Evolutionary conservation across 2,888 invertebrate species (phyloP).

Genomic region (Melieria crassipennis): DNA sequence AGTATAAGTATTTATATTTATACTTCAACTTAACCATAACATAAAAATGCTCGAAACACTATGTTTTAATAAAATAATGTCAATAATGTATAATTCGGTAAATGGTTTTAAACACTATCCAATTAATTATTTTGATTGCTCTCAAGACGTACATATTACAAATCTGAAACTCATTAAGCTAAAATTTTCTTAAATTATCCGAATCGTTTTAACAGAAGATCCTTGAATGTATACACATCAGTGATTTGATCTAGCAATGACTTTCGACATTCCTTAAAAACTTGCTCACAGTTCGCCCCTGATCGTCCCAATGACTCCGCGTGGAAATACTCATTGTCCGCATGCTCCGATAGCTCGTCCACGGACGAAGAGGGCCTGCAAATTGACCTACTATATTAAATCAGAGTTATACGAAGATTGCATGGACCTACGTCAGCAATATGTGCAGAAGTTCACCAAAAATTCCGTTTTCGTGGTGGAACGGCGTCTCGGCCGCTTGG

Average conservation of each 20-base stretch:
- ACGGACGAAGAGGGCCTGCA: slow-evolving; percentile 76
- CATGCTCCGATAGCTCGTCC: slow-evolving; percentile 72
- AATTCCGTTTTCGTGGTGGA: slow-evolving; percentile 76
- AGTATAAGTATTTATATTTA: too few species aligned
- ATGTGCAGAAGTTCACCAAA: slow-evolving; percentile 81
- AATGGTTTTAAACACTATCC: too few species aligned
- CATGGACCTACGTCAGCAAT: slow-evolving; percentile 75
- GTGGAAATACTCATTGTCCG: slow-evolving; percentile 78
- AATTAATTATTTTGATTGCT: too few species aligned
- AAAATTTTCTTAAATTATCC: slow-evolving; percentile 1
- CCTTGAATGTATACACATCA: slow-evolving; percentile 44
- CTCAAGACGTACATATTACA: too few species aligned
- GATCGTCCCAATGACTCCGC: slow-evolving; percentile 75
- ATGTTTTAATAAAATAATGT: too few species aligned
- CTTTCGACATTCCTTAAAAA: slow-evolving; percentile 56
- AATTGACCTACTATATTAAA: slow-evolving; percentile 9
- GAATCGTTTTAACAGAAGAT: not conserved
- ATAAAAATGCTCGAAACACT: too few species aligned
- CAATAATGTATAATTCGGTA: too few species aligned
- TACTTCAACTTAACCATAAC: too few species aligned
- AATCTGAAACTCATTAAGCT: not conserved
- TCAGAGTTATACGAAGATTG: slow-evolving; percentile 9
- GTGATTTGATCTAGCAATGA: slow-evolving; percentile 60
- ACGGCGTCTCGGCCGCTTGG: slow-evolving; percentile 76
- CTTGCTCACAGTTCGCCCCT: slow-evolving; percentile 55